Base-by-base conservation (phyloP, 2,888 invertebrate species). In the Mesorhabditis sp. region DNA sequence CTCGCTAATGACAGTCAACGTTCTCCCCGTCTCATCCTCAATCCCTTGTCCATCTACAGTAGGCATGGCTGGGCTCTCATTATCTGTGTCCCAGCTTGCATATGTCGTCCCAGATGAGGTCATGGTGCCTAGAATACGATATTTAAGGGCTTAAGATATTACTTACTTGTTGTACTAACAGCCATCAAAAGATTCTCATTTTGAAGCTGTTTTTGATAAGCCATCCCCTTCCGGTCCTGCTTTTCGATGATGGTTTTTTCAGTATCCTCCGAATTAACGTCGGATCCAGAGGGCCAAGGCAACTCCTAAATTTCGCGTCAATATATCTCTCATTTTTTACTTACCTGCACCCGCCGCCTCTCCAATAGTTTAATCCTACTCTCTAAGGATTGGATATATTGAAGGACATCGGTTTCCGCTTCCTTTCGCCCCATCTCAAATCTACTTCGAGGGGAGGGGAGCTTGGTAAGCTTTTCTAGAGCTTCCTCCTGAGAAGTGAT, bases 301-400 rank as follows among this genome's bases (percentile, higher is more conserved):
- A 72, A 65, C 45, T 78, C 78, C 75, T 77, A 43, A 70, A 71
- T 43, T 43, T 43, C 13, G 13, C 66, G 44, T 43, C 15, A 65
- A 42, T 66, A 5, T 65, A 66, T 7, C 4, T 44, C 66, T 4
- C 44, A 50, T 43, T 15, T 13, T n/a, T 67, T 7, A 44, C 69
- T 63, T 64, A 74, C 74, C 69, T 74, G 70, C 67, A 68, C 72
- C n/a, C 76, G 75, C 10, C 70, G 67, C 72, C 72, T 73, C 87
- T 89, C 89, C 65, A 88, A 75, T 67, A 86, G 86, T 68, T 84
- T 91, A 67, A 95, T 92, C 83, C 93, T 91, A 78, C 92, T 91
- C 87, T 96, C 95, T 80, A 96, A 88, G 78, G 92, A 92, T 78
- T 92, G 90, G 7, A 95, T 94, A 86, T 96, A 96, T 84, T 93